Evolutionary conservation across 1,140 invertebrate species (phyloP).

Genomic region (Laupala kohalensis): DNA sequence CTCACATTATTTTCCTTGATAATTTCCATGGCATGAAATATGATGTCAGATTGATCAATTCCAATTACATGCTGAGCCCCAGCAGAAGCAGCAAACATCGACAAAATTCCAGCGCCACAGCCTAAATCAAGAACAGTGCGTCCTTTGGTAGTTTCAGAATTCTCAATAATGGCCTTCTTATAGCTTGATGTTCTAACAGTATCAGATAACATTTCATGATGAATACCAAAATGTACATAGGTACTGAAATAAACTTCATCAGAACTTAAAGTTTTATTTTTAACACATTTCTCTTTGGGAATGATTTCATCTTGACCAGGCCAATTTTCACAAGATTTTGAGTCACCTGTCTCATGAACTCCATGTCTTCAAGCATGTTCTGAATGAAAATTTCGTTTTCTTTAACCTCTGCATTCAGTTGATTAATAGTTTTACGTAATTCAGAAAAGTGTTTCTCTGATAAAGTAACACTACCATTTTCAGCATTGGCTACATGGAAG

Average conservation of each 20-base stretch:
- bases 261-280: slow-evolving; percentile 32
- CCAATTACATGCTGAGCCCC: slow-evolving; percentile 87
- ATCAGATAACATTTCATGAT: slow-evolving; percentile 90
- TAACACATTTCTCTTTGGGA: slow-evolving; percentile 24
- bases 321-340: slow-evolving; percentile 30
- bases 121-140: slow-evolving; percentile 91
- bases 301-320: slow-evolving; percentile 1
- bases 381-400: slow-evolving; percentile 39
- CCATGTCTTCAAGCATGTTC: slow-evolving; percentile 45
- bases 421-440: slow-evolving; percentile 42
- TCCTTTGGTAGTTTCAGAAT: slow-evolving; percentile 49
- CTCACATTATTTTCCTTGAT: slow-evolving; percentile 63
- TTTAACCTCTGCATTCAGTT: slow-evolving; percentile 26
- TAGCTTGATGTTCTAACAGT: slow-evolving; percentile 84
- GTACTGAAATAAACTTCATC: slow-evolving; percentile 84
- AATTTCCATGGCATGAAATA: slow-evolving; percentile 73
- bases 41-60: slow-evolving; percentile 82
- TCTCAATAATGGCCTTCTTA: slow-evolving; percentile 80
- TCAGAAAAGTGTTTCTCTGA: slow-evolving; percentile 47
- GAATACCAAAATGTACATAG: slow-evolving; percentile 95
- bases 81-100: slow-evolving; percentile 89
- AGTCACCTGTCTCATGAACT: slow-evolving; percentile 46
- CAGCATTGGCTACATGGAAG: slow-evolving; percentile 30
- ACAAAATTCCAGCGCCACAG: slow-evolving; percentile 92
- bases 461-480: slow-evolving; percentile 45